A percentile compares a stretch with the other conserved stretches of the same genome.
Evolutionary conservation across 2,113 vertebrate genomes (phyloP).

Genomic region (Oenanthe melanoleuca): DNA sequence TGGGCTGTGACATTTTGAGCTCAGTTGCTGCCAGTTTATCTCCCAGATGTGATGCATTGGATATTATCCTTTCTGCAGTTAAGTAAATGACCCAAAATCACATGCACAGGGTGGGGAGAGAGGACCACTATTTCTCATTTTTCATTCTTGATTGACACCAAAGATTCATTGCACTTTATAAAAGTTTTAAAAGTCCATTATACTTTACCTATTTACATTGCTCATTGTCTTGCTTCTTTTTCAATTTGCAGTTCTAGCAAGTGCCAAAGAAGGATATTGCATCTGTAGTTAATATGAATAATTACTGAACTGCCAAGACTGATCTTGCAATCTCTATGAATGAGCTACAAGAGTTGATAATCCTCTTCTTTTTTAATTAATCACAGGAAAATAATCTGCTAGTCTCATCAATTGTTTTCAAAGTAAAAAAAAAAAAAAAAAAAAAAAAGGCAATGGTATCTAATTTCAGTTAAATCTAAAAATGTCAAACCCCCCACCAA

Average conservation of each 20-base stretch:
- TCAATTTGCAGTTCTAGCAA: background rate
- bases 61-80: background rate
- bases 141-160: background rate
- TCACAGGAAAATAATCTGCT: background rate
- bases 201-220: background rate
- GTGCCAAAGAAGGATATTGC: background rate
- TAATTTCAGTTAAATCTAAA: background rate
- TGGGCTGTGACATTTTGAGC: background rate
- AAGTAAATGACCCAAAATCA: background rate
- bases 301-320: slow-evolving; percentile 1
- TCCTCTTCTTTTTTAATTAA: background rate
- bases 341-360: background rate
- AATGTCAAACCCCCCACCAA: background rate
- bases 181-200: background rate
- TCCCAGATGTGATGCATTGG: background rate
- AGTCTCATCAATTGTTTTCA: background rate
- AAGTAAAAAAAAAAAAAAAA: background rate
- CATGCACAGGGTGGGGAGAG: too few species aligned
- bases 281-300: background rate
- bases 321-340: background rate
- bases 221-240: background rate
- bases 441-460: background rate
- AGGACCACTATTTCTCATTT: background rate
- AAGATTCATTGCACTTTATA: background rate
- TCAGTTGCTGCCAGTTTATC: background rate